Base-by-base conservation (phyloP, 30 jellyfish, hydroid and myxozoan species). In the Catostylus mosaicus region DNA sequence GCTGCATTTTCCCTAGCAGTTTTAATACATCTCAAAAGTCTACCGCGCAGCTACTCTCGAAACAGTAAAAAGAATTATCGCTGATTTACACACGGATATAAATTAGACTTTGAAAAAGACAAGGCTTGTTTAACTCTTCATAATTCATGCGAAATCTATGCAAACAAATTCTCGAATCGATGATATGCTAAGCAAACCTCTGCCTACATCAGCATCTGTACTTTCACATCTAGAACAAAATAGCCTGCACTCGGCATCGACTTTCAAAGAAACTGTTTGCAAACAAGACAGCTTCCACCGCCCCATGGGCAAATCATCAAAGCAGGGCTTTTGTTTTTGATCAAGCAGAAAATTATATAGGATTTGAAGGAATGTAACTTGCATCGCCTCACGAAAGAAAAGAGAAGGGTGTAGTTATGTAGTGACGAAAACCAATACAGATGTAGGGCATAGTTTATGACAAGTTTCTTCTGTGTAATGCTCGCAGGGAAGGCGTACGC, bases 161-260 rank as follows among this genome's bases (percentile, higher is more conserved):
- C 34, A 75, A 75, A 75, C 29, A 75, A 33, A 75, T 57, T 54
- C 34, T 31, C 51, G 56, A 63, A 77, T 38, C 68, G 73, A 77
- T 77, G 43, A 77, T 37, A 34, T 77, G 79, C 56, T 54, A 59
- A 30, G 80, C 30, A 66, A 78, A 78, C 24, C 32, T 75, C 23
- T 34, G 62, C 36, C 38, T 8, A 26, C 34, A 61, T 52, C 86
- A 23, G 43, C 89, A 78, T 78, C 89, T 78, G 89, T 65, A 66
- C 38, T 38, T 66, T 78, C 89, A 59, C 82, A 66, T 78, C 35
- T 37, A 78, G 52, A 51, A 45, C 33, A 78, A 66, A 73, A 61
- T 67, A 63, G 26, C 65, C 79, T 23, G 18, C 43, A 11, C 48
- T 77, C 89, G 89, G 89, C 69, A 64, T 19, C 54, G 51, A 31